Conservation (phyloP, 37 sponge, comb jelly and placozoan genomes). For the Corticium candelabrum region DNA sequence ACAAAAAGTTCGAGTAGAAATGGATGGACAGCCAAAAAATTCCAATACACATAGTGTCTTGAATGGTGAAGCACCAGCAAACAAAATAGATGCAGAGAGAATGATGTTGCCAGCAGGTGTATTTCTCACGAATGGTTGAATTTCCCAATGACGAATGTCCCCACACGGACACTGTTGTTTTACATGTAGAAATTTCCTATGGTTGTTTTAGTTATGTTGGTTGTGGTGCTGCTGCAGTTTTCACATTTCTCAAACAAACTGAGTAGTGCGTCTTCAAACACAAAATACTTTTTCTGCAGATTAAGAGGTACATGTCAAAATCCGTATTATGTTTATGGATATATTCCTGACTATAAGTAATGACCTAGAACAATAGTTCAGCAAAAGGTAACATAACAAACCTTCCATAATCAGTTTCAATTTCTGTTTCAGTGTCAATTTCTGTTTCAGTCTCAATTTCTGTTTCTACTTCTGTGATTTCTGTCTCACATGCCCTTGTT, state of each 20-base stretch:
- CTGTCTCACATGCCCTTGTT: too few relatives aligned
- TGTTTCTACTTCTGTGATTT: too few relatives aligned
- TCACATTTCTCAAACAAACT: slow-evolving; percentile 11
- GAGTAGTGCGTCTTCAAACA: slow-evolving; percentile 23
- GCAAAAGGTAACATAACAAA: background rate
- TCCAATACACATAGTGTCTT: background rate
- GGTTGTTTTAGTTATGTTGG: background rate
- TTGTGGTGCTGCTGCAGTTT: background rate
- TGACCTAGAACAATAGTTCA: background rate
- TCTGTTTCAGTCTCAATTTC: background rate
- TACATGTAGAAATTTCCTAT: slow-evolving; percentile 20
- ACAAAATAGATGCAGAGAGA: slow-evolving; percentile 26
- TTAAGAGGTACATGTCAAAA: slow-evolving; percentile 1
- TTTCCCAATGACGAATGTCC: slow-evolving; percentile 12
- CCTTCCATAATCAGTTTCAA: background rate
- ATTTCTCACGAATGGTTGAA: slow-evolving; percentile 22
- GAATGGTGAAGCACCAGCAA: slow-evolving; percentile 2
- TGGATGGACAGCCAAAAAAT: background rate
- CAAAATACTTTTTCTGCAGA: slow-evolving; percentile 10
- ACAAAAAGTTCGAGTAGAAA: background rate
- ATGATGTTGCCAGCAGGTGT: slow-evolving; percentile 27
- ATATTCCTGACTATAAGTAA: background rate
- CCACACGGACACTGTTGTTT: slow-evolving; percentile 13
- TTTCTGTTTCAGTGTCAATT: too few relatives aligned
- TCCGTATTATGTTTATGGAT: background rate